These are phyloP conservation scores for Lagorchestes hirsutus DNA, from an alignment of 2,797 vertebrate species.

Conservation along the genomic window DNA sequence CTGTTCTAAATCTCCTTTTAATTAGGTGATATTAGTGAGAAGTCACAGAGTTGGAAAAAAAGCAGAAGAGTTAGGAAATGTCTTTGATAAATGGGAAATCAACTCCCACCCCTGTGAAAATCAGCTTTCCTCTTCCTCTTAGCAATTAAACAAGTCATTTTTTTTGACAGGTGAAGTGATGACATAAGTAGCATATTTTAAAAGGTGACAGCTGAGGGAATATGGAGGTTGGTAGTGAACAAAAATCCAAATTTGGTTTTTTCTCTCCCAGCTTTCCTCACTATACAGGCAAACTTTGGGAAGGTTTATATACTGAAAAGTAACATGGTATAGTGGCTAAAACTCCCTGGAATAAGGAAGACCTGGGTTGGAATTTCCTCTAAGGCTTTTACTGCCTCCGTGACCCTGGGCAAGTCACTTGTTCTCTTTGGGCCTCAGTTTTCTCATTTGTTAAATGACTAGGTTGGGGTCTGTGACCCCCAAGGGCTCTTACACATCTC, in stretches of 20 bases:
- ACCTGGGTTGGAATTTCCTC: not conserved
- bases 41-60: not conserved
- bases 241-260: not conserved
- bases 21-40: not conserved
- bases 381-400: not conserved
- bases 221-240: not conserved
- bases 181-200: not conserved
- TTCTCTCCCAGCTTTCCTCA: not conserved
- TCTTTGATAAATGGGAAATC: not conserved
- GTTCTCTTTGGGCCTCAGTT: not conserved
- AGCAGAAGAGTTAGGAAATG: not conserved
- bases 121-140: slow-evolving; percentile 1
- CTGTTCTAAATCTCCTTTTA: not conserved
- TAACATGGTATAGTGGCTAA: not conserved
- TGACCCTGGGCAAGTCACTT: not conserved
- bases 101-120: not conserved
- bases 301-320: not conserved
- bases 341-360: not conserved
- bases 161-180: not conserved
- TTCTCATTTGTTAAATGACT: not conserved
- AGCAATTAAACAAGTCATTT: not conserved
- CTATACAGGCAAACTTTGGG: not conserved
- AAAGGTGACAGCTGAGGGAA: not conserved
- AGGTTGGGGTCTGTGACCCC: not conserved
- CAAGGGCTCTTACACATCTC: not conserved